Evolutionary conservation across 1,140 invertebrate genomes (phyloP).

Genomic region (Andrena cerasifolii): DNA sequence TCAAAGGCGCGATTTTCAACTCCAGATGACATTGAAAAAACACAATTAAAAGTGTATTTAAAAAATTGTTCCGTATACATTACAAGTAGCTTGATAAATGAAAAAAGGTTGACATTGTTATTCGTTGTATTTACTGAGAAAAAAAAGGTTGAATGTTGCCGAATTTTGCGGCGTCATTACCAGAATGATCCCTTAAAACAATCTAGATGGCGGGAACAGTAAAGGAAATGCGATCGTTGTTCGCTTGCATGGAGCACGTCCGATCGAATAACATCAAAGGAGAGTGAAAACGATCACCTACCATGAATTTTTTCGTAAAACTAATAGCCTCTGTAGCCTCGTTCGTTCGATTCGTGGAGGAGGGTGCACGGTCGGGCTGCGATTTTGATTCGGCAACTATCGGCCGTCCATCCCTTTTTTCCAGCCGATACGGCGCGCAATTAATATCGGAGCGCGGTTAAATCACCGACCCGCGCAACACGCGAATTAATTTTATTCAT

Average conservation of each 20-base stretch:
- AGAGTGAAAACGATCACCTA: conserved; percentile 40
- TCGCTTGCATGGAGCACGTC: conserved; percentile 1
- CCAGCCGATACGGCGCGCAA: conserved; percentile 12
- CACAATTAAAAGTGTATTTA: too few relatives aligned
- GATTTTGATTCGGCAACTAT: conserved; percentile 22
- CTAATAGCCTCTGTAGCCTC: conserved; percentile 27
- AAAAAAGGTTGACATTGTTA: too few relatives aligned
- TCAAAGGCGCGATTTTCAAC: too few relatives aligned
- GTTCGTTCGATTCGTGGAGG: neutral
- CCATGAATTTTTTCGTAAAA: conserved; percentile 29
- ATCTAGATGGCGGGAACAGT: conserved; percentile 10
- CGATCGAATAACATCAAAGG: conserved; percentile 61
- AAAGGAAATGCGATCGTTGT: conserved; percentile 58
- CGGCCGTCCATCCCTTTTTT: neutral
- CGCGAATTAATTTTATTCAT: conserved; percentile 64
- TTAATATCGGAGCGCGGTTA: conserved; percentile 48
- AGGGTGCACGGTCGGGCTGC: neutral
- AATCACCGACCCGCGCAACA: conserved; percentile 36
- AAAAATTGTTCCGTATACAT: too few relatives aligned
- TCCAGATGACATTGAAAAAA: too few relatives aligned
- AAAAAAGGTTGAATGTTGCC: too few relatives aligned
- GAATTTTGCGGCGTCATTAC: too few relatives aligned
- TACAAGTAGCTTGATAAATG: too few relatives aligned
- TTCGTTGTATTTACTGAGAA: too few relatives aligned
- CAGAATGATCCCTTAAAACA: too few relatives aligned